A percentile compares a stretch with the other conserved stretches of the same genome.
phyloP scores from a whole-genome alignment of 1,140 invertebrate genomes.

The Chymomyza costata region DNA sequence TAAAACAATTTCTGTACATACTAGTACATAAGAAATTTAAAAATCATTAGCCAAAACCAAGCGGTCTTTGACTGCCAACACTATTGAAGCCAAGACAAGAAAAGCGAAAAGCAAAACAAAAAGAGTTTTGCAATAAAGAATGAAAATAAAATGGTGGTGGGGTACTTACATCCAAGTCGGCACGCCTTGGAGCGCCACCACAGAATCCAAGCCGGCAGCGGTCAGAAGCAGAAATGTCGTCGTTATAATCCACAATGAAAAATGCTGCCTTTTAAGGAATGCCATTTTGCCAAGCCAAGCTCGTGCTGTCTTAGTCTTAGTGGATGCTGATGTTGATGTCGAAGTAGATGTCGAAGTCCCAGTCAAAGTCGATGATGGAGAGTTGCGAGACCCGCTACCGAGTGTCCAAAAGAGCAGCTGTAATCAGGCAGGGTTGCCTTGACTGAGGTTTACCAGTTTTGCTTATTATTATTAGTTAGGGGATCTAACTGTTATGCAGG shows the following conservation, averaged over 20 bases:
- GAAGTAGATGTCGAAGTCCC: neutral
- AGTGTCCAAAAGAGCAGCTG: too few relatives aligned
- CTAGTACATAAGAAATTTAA: neutral
- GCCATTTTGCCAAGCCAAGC: slow-evolving; percentile 46
- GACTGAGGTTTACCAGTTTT: too few relatives aligned
- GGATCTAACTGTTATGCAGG: too few relatives aligned
- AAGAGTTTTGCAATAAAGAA: neutral
- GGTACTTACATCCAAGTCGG: slow-evolving; percentile 74
- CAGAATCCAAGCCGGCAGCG: slow-evolving; percentile 34
- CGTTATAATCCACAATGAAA: slow-evolving; percentile 51
- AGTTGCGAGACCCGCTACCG: too few relatives aligned
- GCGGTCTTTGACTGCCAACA: too few relatives aligned
- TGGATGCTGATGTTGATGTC: neutral
- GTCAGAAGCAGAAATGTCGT: slow-evolving; percentile 45
- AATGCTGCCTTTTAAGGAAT: slow-evolving; percentile 54
- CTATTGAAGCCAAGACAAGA: too few relatives aligned
- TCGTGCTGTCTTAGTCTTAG: neutral
- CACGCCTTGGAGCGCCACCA: slow-evolving; percentile 55
- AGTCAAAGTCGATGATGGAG: neutral
- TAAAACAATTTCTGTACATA: too few relatives aligned
- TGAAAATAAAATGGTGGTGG: slow-evolving; percentile 2
- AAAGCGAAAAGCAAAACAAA: neutral
- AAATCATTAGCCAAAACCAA: neutral
- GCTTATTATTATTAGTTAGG: too few relatives aligned
- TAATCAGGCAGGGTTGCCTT: too few relatives aligned